These are phyloP conservation scores for Bursaphelenchus mucronatus DNA, from an alignment of 1,140 invertebrate genomes.

Conservation along the genomic window DNA sequence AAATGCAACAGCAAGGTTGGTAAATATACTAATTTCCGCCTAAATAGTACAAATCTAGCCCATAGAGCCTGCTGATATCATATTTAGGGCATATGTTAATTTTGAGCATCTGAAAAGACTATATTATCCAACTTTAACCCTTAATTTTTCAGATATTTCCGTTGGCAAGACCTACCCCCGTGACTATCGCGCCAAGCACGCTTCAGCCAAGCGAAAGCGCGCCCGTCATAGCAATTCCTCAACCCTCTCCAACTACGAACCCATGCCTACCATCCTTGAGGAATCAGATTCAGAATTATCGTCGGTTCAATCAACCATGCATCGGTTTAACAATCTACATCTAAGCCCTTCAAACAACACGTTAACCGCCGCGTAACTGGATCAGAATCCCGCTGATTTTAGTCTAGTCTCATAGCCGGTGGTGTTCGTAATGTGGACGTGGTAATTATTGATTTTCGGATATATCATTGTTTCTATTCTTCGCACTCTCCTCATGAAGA, in stretches of 20 bases:
- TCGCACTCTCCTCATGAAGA: too few relatives aligned
- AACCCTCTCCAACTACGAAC: slow-evolving; percentile 10
- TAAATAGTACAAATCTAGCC: background rate
- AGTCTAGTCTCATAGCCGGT: too few relatives aligned
- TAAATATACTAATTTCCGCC: background rate
- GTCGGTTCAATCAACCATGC: slow-evolving; percentile 4
- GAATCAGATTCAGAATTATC: slow-evolving; percentile 9
- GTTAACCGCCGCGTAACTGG: too few relatives aligned
- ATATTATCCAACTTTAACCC: slow-evolving; percentile 1
- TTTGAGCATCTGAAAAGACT: background rate
- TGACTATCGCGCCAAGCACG: slow-evolving; percentile 12
- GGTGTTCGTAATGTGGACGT: too few relatives aligned
- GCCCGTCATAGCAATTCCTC: slow-evolving; percentile 10
- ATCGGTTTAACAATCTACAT: background rate
- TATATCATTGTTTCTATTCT: too few relatives aligned
- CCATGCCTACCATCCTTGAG: slow-evolving; percentile 13
- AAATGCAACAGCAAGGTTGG: background rate
- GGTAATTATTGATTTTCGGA: too few relatives aligned
- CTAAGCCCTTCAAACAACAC: too few relatives aligned
- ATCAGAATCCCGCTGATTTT: too few relatives aligned
- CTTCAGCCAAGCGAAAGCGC: slow-evolving; percentile 16
- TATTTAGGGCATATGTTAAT: background rate
- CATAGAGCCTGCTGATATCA: background rate
- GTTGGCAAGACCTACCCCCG: slow-evolving; percentile 14
- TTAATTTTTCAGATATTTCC: slow-evolving; percentile 12